Conservation (phyloP, 1,140 invertebrate species). For the Achroia grisella region DNA sequence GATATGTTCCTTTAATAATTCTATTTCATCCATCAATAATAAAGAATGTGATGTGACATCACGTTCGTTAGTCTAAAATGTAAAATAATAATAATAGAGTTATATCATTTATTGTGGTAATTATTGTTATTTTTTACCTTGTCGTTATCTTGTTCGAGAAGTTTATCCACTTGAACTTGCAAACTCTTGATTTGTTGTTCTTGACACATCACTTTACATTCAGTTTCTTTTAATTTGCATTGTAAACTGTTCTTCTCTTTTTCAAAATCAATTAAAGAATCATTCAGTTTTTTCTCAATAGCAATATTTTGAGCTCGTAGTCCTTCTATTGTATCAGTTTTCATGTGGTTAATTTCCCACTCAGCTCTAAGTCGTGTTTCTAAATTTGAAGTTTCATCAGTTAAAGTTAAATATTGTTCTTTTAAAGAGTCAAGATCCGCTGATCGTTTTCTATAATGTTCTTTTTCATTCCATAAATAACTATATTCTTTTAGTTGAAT, state of each 20-base stretch:
- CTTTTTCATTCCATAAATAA: conserved; percentile 55
- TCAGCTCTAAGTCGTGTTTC: conserved; percentile 56
- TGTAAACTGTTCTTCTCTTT: conserved; percentile 50
- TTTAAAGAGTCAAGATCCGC: conserved; percentile 51
- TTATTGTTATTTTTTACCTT: conserved; percentile 23
- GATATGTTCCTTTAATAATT: conserved; percentile 47
- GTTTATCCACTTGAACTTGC: conserved; percentile 41
- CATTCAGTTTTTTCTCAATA: conserved; percentile 49
- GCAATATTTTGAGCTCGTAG: conserved; percentile 47
- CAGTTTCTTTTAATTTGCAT: conserved; percentile 58
- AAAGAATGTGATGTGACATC: conserved; percentile 25
- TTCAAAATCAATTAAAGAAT: conserved; percentile 40
- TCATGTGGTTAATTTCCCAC: conserved; percentile 49
- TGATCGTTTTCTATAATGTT: conserved; percentile 49
- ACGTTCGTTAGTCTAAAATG: conserved; percentile 15
- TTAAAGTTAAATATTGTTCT: conserved; percentile 47
- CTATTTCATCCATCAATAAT: conserved; percentile 41
- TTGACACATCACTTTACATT: conserved; percentile 60
- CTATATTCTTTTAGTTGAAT: conserved; percentile 47
- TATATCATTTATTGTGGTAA: conserved; percentile 1
- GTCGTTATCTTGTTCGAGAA: conserved; percentile 37
- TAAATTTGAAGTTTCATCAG: conserved; percentile 50
- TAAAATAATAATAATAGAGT: conserved; percentile 8
- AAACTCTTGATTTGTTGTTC: conserved; percentile 61
- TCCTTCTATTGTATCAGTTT: conserved; percentile 36